Evolutionary conservation across 2,888 invertebrate genomes (phyloP), one percentile per base, ranked within the genome.

Genomic region (Athalia circularis): DNA sequence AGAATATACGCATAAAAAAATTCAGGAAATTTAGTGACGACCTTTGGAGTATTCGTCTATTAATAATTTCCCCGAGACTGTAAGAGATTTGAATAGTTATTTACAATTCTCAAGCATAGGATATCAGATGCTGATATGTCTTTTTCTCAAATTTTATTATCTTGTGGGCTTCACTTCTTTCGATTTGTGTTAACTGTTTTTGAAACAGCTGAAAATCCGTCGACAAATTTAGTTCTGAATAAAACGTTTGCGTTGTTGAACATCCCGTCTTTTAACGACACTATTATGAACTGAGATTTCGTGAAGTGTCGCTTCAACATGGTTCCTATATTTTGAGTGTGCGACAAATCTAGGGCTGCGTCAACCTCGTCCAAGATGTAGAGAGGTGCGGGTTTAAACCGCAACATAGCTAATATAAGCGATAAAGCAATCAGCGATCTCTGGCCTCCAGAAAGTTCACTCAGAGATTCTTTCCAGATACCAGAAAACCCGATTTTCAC

Each of bases 281-380:
- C 99, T 81, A 99, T 96, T 84, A 99, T 96, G 91, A 99, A 99
- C 95, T 99, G 94, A 47, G 98, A 98, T 88, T 95, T 94, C 83
- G 94, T 95, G 88, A 99, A 99, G 90, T 98, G 97, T 11, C 93
- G 92, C 88, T 95, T 95, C 68, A 99, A 92, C 98, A 99, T 99
- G 84, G 94, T 94, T 4, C 99, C 99, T 87, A 99, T 99, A 91
- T 99, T 99, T 92, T 99, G 99, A 9, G 99, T 99, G 91, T 99
- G 99, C 5, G 97, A 97, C 83, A 99, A 94, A 92, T 99, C 99
- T 47, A 99, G 92, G 7, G 99, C 99, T 0, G 99, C 99, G 90
- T 99, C 99, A 74, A 99, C 98, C 92, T 99, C 99, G 91, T 99
- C 99, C 86, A 99, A 93, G 90, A 99, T 98, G 91, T 99, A 99